Evolutionary conservation across 2,797 vertebrate genomes (phyloP), one percentile per base, ranked within the genome.

Genomic region (Triplophysa bombifrons): DNA sequence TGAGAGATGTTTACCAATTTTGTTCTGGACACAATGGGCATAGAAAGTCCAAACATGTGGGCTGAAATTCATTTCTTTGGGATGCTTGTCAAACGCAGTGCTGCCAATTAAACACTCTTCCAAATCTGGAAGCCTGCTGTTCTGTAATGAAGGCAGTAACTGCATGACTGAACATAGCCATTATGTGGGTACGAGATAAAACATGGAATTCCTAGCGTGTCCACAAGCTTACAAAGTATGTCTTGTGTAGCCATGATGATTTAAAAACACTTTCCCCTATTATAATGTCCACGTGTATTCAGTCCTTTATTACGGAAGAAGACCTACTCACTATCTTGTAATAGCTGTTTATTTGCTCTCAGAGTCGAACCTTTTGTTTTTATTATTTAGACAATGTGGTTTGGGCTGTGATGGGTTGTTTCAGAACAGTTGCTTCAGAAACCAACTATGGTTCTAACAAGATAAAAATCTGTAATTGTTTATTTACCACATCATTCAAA

Each of bases 111-210:
- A 71, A 73, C 51, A 50, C 53, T 56, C 60, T 46, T 72, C 44
- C 70, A 73, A 68, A 72, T 34, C 56, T 48, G 74, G 51, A 82
- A 61, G 41, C 77, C 53, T 70, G 58, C 66, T 80, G 73, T 73
- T 78, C 74, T 65, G 80, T 82, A 80, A 75, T 75, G 78, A 81
- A 71, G 67, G 72, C 51, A 75, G 67, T 80, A 48, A 65, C 51
- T 22, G 68, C 74, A 60, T 75, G 78, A 70, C 53, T 78, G 67
- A 74, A 66, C 67, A 69, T 75, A 46, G 60, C 60, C 69, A 56
- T 65, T 65, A 55, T 72, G 70, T 73, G 69, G 20, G 22, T 65
- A 67, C 0, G 9, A 61, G 61, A 73, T 65, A 73, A 66, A 80
- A 56, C 67, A n/a, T 22, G 46, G 60, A 25, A 72, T 27, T 56